Evolutionary conservation across 2,888 invertebrate species (phyloP).

Genomic region (Yponomeuta malinellus): DNA sequence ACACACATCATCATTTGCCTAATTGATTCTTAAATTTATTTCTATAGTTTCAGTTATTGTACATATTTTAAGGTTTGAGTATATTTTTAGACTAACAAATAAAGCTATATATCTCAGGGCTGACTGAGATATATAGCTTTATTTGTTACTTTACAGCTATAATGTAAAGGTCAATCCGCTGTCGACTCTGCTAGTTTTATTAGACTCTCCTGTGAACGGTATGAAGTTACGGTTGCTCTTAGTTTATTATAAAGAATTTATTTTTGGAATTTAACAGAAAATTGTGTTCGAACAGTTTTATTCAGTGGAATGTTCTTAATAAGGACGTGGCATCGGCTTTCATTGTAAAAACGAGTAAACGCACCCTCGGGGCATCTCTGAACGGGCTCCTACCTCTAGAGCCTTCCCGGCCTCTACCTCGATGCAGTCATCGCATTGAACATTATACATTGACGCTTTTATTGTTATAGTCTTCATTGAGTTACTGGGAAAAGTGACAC

Average conservation of each 20-base stretch:
- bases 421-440: neutral
- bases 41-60: too few relatives aligned
- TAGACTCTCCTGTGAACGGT: too few relatives aligned
- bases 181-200: too few relatives aligned
- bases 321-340: constrained; percentile 8
- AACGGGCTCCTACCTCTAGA: neutral
- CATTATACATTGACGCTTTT: neutral
- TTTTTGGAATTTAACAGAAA: constrained; percentile 9
- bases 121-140: too few relatives aligned
- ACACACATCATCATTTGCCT: too few relatives aligned
- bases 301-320: constrained; percentile 13
- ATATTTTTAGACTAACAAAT: too few relatives aligned
- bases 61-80: too few relatives aligned
- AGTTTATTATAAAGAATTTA: neutral
- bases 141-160: too few relatives aligned
- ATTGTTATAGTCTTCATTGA: neutral
- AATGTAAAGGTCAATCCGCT: too few relatives aligned
- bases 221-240: too few relatives aligned
- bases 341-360: constrained; percentile 1
- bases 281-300: constrained; percentile 1
- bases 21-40: too few relatives aligned
- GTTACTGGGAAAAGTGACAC: neutral
- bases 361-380: constrained; percentile 8
- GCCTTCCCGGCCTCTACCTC: neutral
- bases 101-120: too few relatives aligned